Evolutionary conservation across 2,888 invertebrate species (phyloP), one percentile per base, ranked within the genome.

Genomic region (Synanthedon myopaeformis): DNA sequence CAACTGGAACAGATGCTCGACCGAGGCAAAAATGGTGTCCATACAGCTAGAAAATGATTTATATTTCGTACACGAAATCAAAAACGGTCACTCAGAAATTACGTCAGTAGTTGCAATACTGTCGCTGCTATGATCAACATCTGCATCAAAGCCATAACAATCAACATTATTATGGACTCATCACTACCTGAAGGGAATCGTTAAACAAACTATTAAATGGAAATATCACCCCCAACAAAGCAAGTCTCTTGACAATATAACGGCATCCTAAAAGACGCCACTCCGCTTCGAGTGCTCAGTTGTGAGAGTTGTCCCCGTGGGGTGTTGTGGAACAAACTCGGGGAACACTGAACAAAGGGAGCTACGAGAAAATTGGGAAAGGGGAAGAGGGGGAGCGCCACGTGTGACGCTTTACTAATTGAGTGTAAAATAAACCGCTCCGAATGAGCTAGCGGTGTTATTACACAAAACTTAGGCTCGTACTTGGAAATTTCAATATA

Each of bases 361-460:
- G 23, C 35, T 35, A 35, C 6, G 28, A 35, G 35, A 35, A 10
- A 8, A 35, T 35, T 35, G 49, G 49, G 12, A 35, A 5, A 41
- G 28, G 13, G 35, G 51, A 6, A 41, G 51, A n/a, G 42, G 50
- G 42, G 53, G n/a, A 28, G n/a, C 54, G 53, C 53, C 55, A 58
- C 57, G 55, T 59, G 57, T 54, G 55, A 41, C 28, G 55, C 45
- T 42, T 42, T 70, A 67, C 73, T 76, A 76, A 76, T 76, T 76
- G 75, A 76, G 75, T 76, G 76, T 75, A 74, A 73, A 76, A 70
- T 70, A 74, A 75, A 74, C 74, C 74, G 66, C 69, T 70, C 72
- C 72, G 71, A 72, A 70, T 67, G 67, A 69, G 65, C 66, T 68
- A n/a, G 53, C 28, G 68, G 64, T 61, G 63, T 70, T 72, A 73